These are phyloP conservation scores for Bombyx mandarina DNA, from an alignment of 1,140 invertebrate species.

Conservation along the genomic window DNA sequence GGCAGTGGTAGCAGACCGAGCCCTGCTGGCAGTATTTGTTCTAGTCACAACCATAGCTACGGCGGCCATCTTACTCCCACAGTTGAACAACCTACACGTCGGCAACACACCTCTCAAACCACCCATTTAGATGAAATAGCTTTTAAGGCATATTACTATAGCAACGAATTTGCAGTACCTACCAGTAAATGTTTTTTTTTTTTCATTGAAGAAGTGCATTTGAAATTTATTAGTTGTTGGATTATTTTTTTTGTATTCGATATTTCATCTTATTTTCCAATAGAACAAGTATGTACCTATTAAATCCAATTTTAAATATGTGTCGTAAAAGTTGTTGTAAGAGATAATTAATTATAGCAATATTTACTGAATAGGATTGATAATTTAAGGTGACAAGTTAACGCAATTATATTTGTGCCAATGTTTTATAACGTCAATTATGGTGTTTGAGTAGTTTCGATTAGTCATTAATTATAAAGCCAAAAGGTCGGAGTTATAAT, in stretches of 20 bases:
- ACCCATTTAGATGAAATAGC: conserved; percentile 31
- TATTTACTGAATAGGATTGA: not conserved
- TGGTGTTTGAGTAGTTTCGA: conserved; percentile 1
- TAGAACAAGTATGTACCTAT: not conserved
- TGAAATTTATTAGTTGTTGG: not conserved
- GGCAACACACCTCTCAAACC: conserved; percentile 61
- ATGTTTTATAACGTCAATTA: conserved; percentile 12
- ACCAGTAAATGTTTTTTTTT: not conserved
- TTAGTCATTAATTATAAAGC: too few species aligned
- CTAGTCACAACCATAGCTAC: conserved; percentile 60
- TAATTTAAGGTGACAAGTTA: not conserved
- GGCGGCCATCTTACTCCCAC: conserved; percentile 59
- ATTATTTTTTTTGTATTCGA: not conserved
- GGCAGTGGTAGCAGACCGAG: conserved; percentile 64
- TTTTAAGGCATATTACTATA: not conserved
- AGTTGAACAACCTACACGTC: conserved; percentile 57
- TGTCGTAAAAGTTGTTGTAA: not conserved
- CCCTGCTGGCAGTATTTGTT: conserved; percentile 62
- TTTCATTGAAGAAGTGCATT: not conserved
- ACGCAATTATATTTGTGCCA: conserved; percentile 8
- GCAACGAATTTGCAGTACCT: conserved; percentile 4
- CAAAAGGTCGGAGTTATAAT: too few species aligned
- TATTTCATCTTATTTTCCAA: not conserved
- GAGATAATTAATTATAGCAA: not conserved
- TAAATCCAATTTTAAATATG: not conserved